Conservation (phyloP, 2,797 vertebrate species). For the Gambelia wislizenii region DNA sequence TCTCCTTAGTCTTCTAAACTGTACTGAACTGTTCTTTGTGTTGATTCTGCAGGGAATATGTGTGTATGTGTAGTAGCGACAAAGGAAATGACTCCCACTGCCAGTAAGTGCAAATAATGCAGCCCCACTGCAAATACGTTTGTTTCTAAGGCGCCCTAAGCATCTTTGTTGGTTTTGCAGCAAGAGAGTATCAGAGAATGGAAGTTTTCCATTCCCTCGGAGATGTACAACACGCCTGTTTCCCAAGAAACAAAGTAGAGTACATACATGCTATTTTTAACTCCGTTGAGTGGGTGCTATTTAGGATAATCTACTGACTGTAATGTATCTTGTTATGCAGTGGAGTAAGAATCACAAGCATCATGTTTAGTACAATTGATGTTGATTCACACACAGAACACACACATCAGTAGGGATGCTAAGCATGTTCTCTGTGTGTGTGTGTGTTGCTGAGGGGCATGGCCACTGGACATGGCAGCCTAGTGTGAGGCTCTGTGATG, state of each 20-base stretch:
- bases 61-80: too few species aligned
- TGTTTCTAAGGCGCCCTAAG: too few species aligned
- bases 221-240: constrained; percentile 63
- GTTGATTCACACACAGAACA: not conserved
- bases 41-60: too few species aligned
- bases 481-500: not conserved
- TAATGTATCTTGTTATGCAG: not conserved
- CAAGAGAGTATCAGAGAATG: too few species aligned
- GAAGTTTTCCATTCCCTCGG: too few species aligned
- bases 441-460: not conserved
- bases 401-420: not conserved
- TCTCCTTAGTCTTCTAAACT: too few species aligned
- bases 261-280: constrained; percentile 59
- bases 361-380: not conserved
- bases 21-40: too few species aligned
- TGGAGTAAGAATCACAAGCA: not conserved
- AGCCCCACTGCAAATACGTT: too few species aligned
- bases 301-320: not conserved
- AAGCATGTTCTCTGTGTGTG: not conserved
- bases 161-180: too few species aligned
- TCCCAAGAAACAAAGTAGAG: constrained; percentile 69
- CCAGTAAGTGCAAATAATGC: too few species aligned
- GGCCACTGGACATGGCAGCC: not conserved
- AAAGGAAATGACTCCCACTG: too few species aligned
- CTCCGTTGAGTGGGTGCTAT: constrained; percentile 51